Percentiles rank a stretch among this genome's conserved stretches.
Conservation (phyloP, 2,113 vertebrate species). For the Tachysurus fulvidraco region DNA sequence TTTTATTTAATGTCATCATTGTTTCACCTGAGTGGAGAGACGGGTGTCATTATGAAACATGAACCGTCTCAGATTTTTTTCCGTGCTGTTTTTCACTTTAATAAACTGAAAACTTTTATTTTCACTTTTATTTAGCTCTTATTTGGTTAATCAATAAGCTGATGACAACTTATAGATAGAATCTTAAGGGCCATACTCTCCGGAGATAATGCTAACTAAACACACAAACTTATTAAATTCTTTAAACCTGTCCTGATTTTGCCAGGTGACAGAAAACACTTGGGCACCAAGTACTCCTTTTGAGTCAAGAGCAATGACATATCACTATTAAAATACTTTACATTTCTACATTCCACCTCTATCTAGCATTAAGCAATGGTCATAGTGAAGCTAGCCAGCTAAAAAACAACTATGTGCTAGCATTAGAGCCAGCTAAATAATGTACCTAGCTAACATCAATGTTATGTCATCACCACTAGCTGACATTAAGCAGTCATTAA, state of each 20-base stretch:
- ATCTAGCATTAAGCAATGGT: neutral
- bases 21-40: neutral
- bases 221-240: neutral
- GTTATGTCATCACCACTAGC: neutral
- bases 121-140: too few species aligned
- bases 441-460: neutral
- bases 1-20: neutral
- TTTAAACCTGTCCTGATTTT: neutral
- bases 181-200: neutral
- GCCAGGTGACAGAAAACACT: neutral
- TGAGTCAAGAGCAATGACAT: neutral
- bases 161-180: neutral
- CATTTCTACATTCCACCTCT: neutral
- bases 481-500: neutral
- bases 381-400: neutral
- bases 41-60: neutral
- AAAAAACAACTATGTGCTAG: neutral
- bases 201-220: neutral
- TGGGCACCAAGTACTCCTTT: neutral
- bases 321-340: neutral
- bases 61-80: too few species aligned
- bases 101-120: slow-evolving; percentile 1
- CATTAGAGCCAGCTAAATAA: neutral
- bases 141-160: neutral
- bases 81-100: neutral